Conservation (phyloP, 2,888 invertebrate species). For the Volucella inanis region DNA sequence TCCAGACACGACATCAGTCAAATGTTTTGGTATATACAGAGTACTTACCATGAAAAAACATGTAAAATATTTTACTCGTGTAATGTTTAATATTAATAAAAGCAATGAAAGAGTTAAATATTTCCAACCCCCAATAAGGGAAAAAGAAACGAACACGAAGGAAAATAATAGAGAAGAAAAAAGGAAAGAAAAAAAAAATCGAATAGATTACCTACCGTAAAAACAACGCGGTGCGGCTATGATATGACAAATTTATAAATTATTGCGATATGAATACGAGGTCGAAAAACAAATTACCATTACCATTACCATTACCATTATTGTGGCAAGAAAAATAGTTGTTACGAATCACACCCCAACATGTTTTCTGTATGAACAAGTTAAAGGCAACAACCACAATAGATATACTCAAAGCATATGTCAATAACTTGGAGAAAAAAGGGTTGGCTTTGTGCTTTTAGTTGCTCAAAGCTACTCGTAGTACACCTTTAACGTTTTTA, state of each 20-base stretch:
- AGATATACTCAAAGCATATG: neutral
- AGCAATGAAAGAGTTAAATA: constrained; percentile 57
- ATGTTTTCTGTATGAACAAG: constrained; percentile 35
- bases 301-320: constrained; percentile 71
- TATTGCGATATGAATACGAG: constrained; percentile 69
- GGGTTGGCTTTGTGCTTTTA: constrained; percentile 58
- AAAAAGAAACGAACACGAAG: neutral
- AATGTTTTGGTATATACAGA: no score
- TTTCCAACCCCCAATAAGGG: neutral
- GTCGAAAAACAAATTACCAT: constrained; percentile 70
- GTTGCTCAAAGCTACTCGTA: neutral
- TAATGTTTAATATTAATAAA: constrained; percentile 58
- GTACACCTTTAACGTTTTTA: neutral
- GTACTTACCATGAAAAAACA: no score
- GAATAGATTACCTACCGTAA: constrained; percentile 71
- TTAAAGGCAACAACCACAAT: constrained; percentile 47
- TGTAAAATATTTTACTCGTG: constrained; percentile 1
- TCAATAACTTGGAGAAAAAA: constrained; percentile 20
- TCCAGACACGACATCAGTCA: no score
- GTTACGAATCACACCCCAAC: constrained; percentile 73
- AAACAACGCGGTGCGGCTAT: constrained; percentile 68
- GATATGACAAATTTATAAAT: constrained; percentile 72
- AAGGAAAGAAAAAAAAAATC: constrained; percentile 13
- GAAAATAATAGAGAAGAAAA: neutral
- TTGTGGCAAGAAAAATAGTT: constrained; percentile 72